Percentiles rank a stretch among this genome's conserved stretches.
Evolutionary conservation across 2,797 vertebrate species (phyloP).

Genomic region (Hemibagrus guttatus): DNA sequence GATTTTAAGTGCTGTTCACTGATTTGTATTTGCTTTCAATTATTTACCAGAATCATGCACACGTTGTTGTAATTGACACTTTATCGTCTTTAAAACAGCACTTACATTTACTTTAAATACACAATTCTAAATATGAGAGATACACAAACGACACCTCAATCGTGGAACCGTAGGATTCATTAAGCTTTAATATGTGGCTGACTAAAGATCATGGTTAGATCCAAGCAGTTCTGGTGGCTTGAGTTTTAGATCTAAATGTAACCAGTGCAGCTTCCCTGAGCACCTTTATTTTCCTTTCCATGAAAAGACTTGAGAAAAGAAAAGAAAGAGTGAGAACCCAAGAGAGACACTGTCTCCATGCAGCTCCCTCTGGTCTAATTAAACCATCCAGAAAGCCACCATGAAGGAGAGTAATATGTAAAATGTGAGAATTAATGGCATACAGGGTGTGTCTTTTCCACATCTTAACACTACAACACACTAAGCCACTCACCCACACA

Average conservation of each 20-base stretch:
- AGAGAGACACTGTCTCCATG: conserved; percentile 57
- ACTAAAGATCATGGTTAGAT: neutral
- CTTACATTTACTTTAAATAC: neutral
- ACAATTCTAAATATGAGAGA: neutral
- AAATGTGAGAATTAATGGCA: conserved; percentile 65
- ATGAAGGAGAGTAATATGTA: conserved; percentile 63
- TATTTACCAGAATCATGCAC: neutral
- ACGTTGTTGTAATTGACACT: neutral
- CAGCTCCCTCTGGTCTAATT: conserved; percentile 71
- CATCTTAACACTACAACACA: conserved; percentile 58
- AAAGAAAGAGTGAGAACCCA: conserved; percentile 55
- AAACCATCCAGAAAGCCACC: conserved; percentile 64
- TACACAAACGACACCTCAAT: neutral
- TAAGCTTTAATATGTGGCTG: neutral
- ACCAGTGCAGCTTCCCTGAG: neutral
- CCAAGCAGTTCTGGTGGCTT: neutral
- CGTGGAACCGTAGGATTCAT: neutral
- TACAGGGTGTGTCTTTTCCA: conserved; percentile 65
- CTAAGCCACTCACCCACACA: conserved; percentile 48
- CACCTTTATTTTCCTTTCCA: conserved; percentile 34
- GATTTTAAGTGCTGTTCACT: too few species aligned
- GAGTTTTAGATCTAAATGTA: conserved; percentile 29
- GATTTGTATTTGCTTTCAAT: neutral
- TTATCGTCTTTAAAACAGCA: neutral
- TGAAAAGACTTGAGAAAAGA: conserved; percentile 58